These are phyloP conservation scores for Clanis bilineata DNA, from an alignment of 2,888 invertebrate genomes.

Conservation along the genomic window DNA sequence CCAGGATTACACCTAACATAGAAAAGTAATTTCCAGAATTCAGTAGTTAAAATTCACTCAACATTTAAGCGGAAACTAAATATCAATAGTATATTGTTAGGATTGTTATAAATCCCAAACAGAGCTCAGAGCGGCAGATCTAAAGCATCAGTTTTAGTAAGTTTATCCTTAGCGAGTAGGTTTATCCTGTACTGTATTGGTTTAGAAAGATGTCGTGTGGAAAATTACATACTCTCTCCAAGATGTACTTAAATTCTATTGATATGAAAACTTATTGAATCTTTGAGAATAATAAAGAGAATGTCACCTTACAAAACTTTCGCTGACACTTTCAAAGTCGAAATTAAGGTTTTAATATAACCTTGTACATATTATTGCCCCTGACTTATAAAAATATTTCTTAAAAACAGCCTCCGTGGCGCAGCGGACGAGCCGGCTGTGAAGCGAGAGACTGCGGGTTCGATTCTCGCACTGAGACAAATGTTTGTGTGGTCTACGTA, in stretches of 20 bases:
- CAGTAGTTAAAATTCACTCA: neutral
- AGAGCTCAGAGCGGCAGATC: conserved; percentile 37
- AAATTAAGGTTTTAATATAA: no score
- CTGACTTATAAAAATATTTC: no score
- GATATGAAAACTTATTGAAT: conserved; percentile 38
- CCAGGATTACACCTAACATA: no score
- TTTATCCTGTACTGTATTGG: conserved; percentile 56
- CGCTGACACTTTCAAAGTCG: no score
- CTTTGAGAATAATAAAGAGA: conserved; percentile 15
- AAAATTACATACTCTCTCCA: conserved; percentile 53
- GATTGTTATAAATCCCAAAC: conserved; percentile 37
- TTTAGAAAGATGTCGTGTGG: conserved; percentile 51
- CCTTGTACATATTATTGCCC: no score
- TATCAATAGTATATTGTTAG: conserved; percentile 30
- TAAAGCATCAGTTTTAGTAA: conserved; percentile 50
- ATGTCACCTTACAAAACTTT: no score
- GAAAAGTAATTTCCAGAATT: no score
- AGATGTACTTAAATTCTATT: conserved; percentile 29
- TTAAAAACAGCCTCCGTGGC: no score
- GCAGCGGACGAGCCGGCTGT: no score
- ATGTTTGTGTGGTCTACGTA: no score
- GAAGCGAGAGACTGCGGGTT: no score
- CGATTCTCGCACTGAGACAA: no score
- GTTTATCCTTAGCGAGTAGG: conserved; percentile 54
- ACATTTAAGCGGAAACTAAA: conserved; percentile 13